Conservation (phyloP, 2,797 vertebrate species). For the Carcharodon carcharias region DNA sequence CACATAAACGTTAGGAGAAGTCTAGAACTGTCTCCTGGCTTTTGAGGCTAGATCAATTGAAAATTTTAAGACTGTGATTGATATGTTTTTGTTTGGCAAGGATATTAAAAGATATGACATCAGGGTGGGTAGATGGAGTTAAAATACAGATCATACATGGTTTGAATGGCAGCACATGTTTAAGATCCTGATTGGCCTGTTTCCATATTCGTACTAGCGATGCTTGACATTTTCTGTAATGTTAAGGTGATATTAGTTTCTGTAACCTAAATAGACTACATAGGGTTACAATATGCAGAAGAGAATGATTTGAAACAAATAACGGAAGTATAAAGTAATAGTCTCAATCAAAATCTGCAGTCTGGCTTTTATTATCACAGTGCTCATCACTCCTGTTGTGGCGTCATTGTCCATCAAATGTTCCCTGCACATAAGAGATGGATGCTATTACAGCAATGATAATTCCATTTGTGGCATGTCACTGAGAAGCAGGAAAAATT, state of each 20-base stretch:
- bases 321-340: background rate
- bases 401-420: background rate
- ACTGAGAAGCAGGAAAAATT: background rate
- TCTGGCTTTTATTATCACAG: too few relatives aligned
- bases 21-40: too few relatives aligned
- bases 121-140: background rate
- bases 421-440: background rate
- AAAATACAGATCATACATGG: background rate
- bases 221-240: background rate
- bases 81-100: background rate
- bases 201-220: background rate
- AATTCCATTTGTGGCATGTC: background rate
- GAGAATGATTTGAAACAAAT: background rate
- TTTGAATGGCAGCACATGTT: background rate
- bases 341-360: too few relatives aligned
- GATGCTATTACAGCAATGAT: background rate
- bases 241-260: background rate
- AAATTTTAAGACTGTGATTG: too few relatives aligned
- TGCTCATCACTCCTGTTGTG: background rate
- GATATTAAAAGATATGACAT: background rate
- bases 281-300: background rate
- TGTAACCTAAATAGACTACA: background rate
- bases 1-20: too few relatives aligned
- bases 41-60: background rate
- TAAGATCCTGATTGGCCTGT: background rate